These are phyloP conservation scores for Sebastes itinus DNA, from an alignment of 2,797 vertebrate genomes.

Conservation along the genomic window DNA sequence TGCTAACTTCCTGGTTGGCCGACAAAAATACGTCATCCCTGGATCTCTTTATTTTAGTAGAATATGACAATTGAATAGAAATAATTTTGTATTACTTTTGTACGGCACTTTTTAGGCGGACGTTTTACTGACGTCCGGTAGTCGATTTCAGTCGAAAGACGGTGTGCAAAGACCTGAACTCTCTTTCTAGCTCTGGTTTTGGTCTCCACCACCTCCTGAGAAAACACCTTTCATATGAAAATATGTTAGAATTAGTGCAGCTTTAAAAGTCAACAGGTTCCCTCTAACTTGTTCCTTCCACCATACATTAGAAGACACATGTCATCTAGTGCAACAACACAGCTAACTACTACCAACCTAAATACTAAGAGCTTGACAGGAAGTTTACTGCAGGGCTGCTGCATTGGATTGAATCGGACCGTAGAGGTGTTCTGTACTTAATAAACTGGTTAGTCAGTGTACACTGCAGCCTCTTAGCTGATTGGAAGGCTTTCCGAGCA, in stretches of 20 bases:
- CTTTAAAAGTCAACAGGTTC: neutral
- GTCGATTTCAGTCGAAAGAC: accelerated
- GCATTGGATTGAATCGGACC: neutral
- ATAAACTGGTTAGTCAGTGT: neutral
- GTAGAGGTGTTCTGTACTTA: neutral
- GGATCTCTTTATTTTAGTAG: accelerated
- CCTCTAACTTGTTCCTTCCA: neutral
- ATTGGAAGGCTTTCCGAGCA: slow-evolving; percentile 10
- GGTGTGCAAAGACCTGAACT: accelerated
- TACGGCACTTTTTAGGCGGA: accelerated
- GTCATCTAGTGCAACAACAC: neutral
- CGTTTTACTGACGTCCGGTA: accelerated
- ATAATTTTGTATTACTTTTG: accelerated
- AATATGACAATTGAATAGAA: too few relatives aligned
- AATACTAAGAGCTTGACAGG: neutral
- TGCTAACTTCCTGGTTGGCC: too few relatives aligned
- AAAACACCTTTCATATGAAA: neutral
- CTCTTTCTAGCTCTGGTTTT: neutral
- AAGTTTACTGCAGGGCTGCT: neutral
- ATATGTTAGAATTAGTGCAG: neutral
- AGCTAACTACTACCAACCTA: neutral
- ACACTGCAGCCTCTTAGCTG: slow-evolving; percentile 25
- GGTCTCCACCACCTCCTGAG: neutral
- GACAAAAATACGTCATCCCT: too few relatives aligned
- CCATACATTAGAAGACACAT: neutral